Base-by-base conservation (phyloP, 1,140 invertebrate genomes). In the Megalonaias nervosa region DNA sequence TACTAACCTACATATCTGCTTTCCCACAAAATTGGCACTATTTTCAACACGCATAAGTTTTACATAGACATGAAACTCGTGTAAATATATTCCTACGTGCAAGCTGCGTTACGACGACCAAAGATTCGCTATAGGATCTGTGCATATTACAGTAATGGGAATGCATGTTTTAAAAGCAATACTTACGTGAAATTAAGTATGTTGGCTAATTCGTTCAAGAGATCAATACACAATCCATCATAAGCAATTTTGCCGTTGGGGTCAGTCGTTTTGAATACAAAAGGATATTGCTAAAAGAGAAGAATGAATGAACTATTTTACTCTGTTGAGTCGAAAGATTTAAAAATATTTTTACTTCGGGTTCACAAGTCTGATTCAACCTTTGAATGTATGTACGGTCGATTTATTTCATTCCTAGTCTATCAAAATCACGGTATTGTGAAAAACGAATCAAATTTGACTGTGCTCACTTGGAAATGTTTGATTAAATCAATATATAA, bases 101-200 rank as follows among this genome's bases (percentile, higher is more conserved):
- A 31, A 31, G 31, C 2, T 31, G 31, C 1, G 31, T 31, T 31
- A 31, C 31, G 31, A n/a, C 5, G 31, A 31, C 31, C 31, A 2
- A 31, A 31, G 31, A 31, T 31, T 31, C 31, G 31, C 31, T 31
- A 31, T 31, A 5, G 2, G 31, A 31, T 1, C 31, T 31, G 5
- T 31, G 31, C 31, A 31, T 31, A 31, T 31, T 31, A 5, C 31
- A 31, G 1, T 5, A 31, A 31, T 31, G 31, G 31, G 31, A 31
- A 1, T 2, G 31, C 31, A 31, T 31, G 31, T 31, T 31, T 31
- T 31, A 31, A 31, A 31, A 31, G 31, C 31, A 31, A 74, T 67
- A 67, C 66, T 70, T 70, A 75, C 74, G 74, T 75, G 65, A 75
- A 75, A 31, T 75, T 75, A 12, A 75, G 67, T 23, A 14, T 61